Evolutionary conservation across 2,888 invertebrate genomes (phyloP), one percentile per base, ranked within the genome.

Genomic region (Myopa testacea): DNA sequence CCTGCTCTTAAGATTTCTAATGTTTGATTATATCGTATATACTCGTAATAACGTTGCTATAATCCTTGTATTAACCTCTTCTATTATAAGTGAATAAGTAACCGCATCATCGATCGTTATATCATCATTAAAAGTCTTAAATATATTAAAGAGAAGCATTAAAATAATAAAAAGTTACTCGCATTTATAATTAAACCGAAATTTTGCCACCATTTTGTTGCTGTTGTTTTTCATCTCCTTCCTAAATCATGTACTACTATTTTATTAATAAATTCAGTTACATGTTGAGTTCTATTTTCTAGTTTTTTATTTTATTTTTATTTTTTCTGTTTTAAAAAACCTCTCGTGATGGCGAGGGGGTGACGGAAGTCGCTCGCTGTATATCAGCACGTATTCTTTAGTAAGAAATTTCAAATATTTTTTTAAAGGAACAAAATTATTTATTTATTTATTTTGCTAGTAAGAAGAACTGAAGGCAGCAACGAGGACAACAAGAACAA

Each of bases 191-290:
- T 3, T 65, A 12, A 58, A 58, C 10, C 14, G 12, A 63, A 10
- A 63, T n/a, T 26, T 63, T 1, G 1, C 7, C 34, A 26, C 34
- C 12, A 8, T 34, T 63, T 34, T 10, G 50, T 50, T 3, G 50
- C 3, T 50, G 50, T 14, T 50, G 3, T 50, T 19, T n/a, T 12
- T 19, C 58, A 6, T n/a, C 7, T 58, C 12, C 58, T 16, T 10
- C 55, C 55, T 16, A 16, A 55, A 14, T 58, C 58, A 5, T 58
- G 5, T 16, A 16, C 4, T n/a, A n/a, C n/a, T 63, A 63, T 34
- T 63, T 63, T 63, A 63, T 19, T 63, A 63, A 63, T 63, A 26
- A 63, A 63, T 63, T 63, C 62, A 10, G 62, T 63, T 63, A 34
- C 62, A 34, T 63, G 62, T 8, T 34, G 62, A 12, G 62, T n/a